Base-by-base conservation (phyloP, 2,888 invertebrate species). In the Cheiracanthium punctorium region DNA sequence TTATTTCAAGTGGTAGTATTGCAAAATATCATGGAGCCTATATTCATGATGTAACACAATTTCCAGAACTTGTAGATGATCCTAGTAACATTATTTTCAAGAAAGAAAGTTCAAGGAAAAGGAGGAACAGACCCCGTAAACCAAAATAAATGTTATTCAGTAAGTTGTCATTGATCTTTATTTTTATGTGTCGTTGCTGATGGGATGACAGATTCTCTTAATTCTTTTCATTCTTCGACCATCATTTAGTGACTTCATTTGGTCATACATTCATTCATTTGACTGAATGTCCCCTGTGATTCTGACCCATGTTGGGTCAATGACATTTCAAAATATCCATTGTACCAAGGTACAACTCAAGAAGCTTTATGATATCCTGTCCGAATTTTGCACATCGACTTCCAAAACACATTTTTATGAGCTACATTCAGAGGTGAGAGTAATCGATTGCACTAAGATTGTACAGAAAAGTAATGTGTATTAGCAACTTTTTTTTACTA, bases 11-110 rank as follows among this genome's bases (percentile, higher is more conserved):
- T 89, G 97, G 98, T 1, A 94, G 95, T 86, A 97, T 98, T 12
- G 96, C 96, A 91, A 97, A 97, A n/a, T 98, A 97, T 94, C 95
- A 96, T 82, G 97, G 97, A 74, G 94, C 95, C 24, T 97, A 97
- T 91, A 95, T 97, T 88, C 97, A 97, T 92, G 96, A 96, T 91
- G 95, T 97, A 85, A 95, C 96, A 90, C 94, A 95, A 90, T 97
- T 96, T 93, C 97, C 98, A 0, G 96, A 96, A 91, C 93, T 98
- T 69, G 97, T 98, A 24, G 98, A 98, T 91, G 98, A 98, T 93
- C 97, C 97, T 29, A 97, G 96, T 76, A 98, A 98, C 93, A 96
- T 98, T 30, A 95, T 95, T 87, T 97, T 97, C 92, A 96, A 96
- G 77, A 94, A 89, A 64, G 89, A 89, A 37, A 87, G 88, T 43